A percentile compares a stretch with the other conserved stretches of the same genome.
Conservation (phyloP, 2,888 invertebrate genomes). For the Julus scandinavius region DNA sequence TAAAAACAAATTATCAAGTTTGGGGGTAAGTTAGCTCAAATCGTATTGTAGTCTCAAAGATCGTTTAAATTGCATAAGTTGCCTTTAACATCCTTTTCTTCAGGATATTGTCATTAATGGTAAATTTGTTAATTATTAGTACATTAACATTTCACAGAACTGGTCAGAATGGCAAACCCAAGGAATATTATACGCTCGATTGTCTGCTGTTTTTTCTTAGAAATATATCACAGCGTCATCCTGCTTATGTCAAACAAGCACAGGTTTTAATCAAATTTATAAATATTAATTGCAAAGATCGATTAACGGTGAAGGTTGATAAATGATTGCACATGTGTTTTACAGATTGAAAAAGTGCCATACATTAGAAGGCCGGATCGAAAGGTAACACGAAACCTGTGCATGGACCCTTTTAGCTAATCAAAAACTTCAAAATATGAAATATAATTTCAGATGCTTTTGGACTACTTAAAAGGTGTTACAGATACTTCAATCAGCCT, state of each 20-base stretch:
- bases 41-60: neutral
- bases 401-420: neutral
- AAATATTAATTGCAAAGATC: neutral
- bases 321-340: neutral
- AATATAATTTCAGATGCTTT: neutral
- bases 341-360: conserved; percentile 23
- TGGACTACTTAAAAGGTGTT: neutral
- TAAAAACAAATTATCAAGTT: conserved; percentile 2
- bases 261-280: neutral
- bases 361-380: conserved; percentile 14
- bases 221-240: conserved; percentile 24
- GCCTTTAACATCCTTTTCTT: too few species aligned
- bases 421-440: neutral
- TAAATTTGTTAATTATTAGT: neutral
- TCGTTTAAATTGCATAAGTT: too few species aligned
- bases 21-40: neutral
- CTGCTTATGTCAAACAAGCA: neutral
- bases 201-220: neutral
- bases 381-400: neutral
- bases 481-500: neutral
- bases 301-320: neutral
- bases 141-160: neutral
- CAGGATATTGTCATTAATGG: too few species aligned
- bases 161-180: neutral
- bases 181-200: neutral